These are phyloP conservation scores for Enteromius mattozi DNA, from an alignment of 2,797 vertebrate species.

Conservation along the genomic window DNA sequence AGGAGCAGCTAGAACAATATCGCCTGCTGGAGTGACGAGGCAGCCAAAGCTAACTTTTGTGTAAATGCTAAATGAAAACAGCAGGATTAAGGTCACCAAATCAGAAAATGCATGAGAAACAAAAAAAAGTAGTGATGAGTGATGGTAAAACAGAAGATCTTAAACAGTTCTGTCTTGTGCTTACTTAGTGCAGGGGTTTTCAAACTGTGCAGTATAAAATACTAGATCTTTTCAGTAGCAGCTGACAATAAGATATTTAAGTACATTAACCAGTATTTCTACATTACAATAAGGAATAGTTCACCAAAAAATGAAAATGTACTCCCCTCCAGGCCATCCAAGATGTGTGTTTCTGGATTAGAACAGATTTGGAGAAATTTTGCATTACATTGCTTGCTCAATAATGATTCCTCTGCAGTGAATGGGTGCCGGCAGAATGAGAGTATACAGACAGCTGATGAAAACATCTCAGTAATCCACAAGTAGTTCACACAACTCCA, in stretches of 20 bases:
- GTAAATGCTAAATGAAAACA: conserved; percentile 9
- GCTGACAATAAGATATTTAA: background rate
- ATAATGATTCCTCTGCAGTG: background rate
- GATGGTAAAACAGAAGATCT: background rate
- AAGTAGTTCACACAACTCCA: background rate
- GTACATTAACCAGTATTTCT: background rate
- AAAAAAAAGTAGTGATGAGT: background rate
- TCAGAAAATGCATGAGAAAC: background rate
- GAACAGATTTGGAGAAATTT: background rate
- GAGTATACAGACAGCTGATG: background rate
- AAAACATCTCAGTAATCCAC: background rate
- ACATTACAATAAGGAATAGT: background rate
- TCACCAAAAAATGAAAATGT: background rate
- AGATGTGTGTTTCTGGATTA: background rate
- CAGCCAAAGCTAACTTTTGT: background rate
- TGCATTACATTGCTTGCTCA: background rate
- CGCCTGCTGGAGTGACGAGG: background rate
- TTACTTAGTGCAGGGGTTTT: background rate
- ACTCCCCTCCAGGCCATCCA: background rate
- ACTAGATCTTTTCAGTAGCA: background rate
- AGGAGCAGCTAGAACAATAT: conserved; percentile 11
- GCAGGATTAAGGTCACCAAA: background rate
- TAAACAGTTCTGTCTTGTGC: background rate
- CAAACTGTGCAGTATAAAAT: background rate
- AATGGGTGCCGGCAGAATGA: background rate